Evolutionary conservation across 1,140 invertebrate genomes (phyloP).

Genomic region (Papilio polytes): DNA sequence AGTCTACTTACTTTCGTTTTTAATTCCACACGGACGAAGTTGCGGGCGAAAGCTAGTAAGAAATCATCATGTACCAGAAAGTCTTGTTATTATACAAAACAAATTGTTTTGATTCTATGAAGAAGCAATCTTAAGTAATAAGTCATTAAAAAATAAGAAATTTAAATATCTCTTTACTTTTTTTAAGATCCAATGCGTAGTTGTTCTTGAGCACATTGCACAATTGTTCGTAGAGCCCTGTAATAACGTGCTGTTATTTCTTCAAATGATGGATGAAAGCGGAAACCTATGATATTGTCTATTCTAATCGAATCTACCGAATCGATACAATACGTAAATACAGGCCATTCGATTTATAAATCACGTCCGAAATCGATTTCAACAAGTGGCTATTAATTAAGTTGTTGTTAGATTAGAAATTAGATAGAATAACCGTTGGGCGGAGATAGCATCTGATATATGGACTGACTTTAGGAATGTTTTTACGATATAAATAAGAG

Average conservation of each 20-base stretch:
- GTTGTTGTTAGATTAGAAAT: conserved; percentile 82
- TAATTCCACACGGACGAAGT: no score
- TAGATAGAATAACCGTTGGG: conserved; percentile 75
- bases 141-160: no score
- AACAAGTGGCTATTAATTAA: conserved; percentile 83
- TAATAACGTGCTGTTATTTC: conserved; percentile 14
- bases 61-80: no score
- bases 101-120: no score
- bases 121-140: background rate
- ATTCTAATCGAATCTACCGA: conserved; percentile 50
- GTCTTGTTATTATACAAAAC: no score
- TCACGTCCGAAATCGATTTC: conserved; percentile 81
- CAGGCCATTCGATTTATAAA: conserved; percentile 80
- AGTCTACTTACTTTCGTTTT: no score
- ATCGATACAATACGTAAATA: conserved; percentile 70
- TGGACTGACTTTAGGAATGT: conserved; percentile 41
- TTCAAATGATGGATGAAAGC: conserved; percentile 42
- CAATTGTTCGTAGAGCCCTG: background rate
- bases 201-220: background rate
- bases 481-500: conserved; percentile 34
- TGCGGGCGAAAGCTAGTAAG: no score
- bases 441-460: conserved; percentile 68
- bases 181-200: no score
- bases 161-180: no score
- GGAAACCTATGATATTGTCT: conserved; percentile 61